Conservation (phyloP, 2,113 vertebrate species). For the Hippolais icterina region DNA sequence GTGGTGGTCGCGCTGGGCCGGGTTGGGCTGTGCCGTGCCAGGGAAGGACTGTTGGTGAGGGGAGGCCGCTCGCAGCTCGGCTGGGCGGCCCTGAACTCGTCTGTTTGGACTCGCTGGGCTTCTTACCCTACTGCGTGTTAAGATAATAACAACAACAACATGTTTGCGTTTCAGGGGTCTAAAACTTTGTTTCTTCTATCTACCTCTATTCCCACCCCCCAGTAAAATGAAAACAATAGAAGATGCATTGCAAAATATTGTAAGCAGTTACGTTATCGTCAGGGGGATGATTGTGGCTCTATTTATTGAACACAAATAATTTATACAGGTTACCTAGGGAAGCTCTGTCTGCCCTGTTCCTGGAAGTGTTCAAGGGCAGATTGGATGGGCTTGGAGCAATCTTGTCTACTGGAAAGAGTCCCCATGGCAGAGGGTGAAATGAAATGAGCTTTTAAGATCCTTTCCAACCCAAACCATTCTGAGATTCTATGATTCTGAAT, state of each 20-base stretch:
- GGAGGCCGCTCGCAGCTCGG: background rate
- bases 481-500: background rate
- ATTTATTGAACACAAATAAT: background rate
- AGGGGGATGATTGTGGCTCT: background rate
- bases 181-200: background rate
- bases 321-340: background rate
- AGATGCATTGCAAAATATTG: background rate
- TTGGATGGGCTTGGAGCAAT: background rate
- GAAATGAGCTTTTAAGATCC: background rate
- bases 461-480: background rate
- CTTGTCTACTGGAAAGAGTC: background rate
- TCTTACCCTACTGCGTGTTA: rapidly evolving
- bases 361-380: background rate
- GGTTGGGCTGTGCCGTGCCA: rapidly evolving
- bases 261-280: rapidly evolving
- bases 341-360: background rate
- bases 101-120: rapidly evolving
- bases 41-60: rapidly evolving
- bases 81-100: rapidly evolving
- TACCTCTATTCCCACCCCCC: background rate
- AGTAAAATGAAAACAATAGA: background rate
- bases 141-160: background rate
- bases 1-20: rapidly evolving
- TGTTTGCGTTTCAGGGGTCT: background rate
- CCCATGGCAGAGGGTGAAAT: background rate